phyloP scores from a whole-genome alignment of 2,888 invertebrate genomes.

The Thumatha senex region DNA sequence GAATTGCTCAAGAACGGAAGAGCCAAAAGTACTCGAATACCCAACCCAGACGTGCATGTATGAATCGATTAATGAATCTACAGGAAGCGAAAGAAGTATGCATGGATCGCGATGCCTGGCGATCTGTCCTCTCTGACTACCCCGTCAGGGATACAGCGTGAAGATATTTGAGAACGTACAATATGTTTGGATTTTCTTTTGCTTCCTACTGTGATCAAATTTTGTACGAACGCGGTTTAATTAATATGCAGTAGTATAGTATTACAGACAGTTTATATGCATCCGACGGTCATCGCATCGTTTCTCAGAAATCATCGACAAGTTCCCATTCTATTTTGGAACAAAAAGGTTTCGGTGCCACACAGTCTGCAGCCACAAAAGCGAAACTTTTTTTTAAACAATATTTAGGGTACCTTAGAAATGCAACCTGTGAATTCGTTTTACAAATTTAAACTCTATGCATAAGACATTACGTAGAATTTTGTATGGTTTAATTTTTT shows the following conservation, averaged over 20 bases:
- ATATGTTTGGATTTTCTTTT: too few relatives aligned
- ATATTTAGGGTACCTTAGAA: slow-evolving; percentile 70
- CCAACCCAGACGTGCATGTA: too few relatives aligned
- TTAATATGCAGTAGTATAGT: slow-evolving; percentile 28
- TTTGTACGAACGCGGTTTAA: slow-evolving; percentile 11
- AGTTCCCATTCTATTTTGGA: slow-evolving; percentile 56
- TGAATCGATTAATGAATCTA: too few relatives aligned
- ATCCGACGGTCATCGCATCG: slow-evolving; percentile 39
- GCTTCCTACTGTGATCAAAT: too few relatives aligned
- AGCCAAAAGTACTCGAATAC: too few relatives aligned
- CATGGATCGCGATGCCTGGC: too few relatives aligned
- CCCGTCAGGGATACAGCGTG: too few relatives aligned
- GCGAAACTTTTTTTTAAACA: slow-evolving; percentile 58
- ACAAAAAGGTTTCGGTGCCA: slow-evolving; percentile 77
- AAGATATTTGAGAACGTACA: too few relatives aligned
- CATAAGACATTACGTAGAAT: slow-evolving; percentile 38
- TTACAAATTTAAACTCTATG: slow-evolving; percentile 51
- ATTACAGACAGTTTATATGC: slow-evolving; percentile 34
- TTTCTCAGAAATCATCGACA: slow-evolving; percentile 68
- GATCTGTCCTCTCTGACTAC: too few relatives aligned
- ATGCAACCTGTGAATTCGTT: slow-evolving; percentile 53
- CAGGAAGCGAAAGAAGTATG: too few relatives aligned
- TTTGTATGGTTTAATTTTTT: slow-evolving; percentile 40
- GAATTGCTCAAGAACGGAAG: too few relatives aligned
- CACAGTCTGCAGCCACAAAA: slow-evolving; percentile 79